phyloP scores from a whole-genome alignment of 2,113 vertebrate genomes.

The Poeciliopsis retropinna region DNA sequence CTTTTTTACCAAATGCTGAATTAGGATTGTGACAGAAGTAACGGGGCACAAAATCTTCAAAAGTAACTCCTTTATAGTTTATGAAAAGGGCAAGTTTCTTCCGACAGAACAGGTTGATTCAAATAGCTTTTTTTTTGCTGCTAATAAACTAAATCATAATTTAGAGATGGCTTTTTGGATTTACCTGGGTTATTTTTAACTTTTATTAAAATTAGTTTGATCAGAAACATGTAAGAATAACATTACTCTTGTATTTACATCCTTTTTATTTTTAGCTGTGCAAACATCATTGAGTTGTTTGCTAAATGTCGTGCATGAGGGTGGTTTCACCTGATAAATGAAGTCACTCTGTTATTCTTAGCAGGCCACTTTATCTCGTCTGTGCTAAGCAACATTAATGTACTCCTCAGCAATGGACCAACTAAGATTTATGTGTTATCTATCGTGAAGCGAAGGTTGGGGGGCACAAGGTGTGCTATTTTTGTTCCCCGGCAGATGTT shows the following conservation, averaged over 20 bases:
- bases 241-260: background rate
- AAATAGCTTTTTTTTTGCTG: background rate
- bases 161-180: background rate
- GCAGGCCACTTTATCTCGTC: background rate
- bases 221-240: background rate
- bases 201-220: background rate
- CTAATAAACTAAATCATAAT: background rate
- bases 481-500: slow-evolving; percentile 21
- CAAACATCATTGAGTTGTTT: background rate
- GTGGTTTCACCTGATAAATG: background rate
- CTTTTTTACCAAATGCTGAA: no score
- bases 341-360: background rate
- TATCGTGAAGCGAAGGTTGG: background rate
- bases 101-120: no score
- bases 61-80: no score
- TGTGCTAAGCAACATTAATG: background rate
- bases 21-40: no score
- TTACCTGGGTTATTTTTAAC: background rate
- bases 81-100: no score
- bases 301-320: background rate
- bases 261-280: background rate
- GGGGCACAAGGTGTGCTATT: slow-evolving; percentile 32
- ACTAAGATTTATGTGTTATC: background rate
- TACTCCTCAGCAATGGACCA: background rate
- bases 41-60: no score